Evolutionary conservation across 2,113 vertebrate genomes (phyloP).

Genomic region (Leptobrachium leishanense): DNA sequence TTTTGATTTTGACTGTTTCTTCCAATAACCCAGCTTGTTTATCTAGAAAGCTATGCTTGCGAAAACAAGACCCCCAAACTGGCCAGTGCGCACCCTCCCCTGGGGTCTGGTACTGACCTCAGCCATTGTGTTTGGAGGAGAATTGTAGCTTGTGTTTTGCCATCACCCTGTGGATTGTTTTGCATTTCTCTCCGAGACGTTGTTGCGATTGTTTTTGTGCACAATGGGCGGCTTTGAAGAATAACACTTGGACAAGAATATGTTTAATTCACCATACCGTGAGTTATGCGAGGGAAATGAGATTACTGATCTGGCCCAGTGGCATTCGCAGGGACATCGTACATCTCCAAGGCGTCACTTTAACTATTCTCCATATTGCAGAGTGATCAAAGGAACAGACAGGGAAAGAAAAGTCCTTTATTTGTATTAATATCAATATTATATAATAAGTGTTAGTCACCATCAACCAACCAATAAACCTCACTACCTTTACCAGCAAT

Average conservation of each 20-base stretch:
- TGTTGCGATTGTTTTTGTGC: conserved; percentile 2
- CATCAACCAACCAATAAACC: no score
- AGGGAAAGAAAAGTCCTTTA: no score
- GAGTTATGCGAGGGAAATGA: background rate
- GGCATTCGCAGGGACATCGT: no score
- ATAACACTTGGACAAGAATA: background rate
- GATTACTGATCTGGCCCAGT: no score
- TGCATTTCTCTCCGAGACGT: background rate
- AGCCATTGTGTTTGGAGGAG: conserved; percentile 1
- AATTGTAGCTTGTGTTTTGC: background rate
- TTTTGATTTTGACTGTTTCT: background rate
- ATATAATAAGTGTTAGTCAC: no score
- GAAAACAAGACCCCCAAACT: conserved; percentile 3
- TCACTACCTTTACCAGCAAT: no score
- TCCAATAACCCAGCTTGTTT: background rate
- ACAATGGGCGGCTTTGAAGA: conserved; percentile 8
- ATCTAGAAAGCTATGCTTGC: background rate
- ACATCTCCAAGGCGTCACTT: no score
- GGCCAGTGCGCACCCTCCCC: background rate
- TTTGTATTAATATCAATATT: no score
- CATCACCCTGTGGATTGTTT: background rate
- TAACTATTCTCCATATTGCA: no score
- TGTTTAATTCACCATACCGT: background rate
- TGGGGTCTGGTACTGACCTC: background rate
- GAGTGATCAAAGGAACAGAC: no score